These are phyloP conservation scores for Volucella bombylans DNA, from an alignment of 2,888 invertebrate species.

Conservation along the genomic window DNA sequence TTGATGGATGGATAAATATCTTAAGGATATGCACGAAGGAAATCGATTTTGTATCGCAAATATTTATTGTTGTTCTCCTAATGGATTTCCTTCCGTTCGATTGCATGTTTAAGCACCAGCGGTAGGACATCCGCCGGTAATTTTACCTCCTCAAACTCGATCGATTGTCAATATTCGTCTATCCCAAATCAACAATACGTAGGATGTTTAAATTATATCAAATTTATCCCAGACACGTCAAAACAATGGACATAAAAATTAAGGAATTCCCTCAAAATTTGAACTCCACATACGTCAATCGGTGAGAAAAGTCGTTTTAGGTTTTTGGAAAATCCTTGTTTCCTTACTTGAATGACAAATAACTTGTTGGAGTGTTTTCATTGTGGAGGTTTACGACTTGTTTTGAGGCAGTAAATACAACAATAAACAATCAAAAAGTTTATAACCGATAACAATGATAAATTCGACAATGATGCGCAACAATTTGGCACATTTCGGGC, in stretches of 20 bases:
- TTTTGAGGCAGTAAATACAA: slow-evolving; percentile 38
- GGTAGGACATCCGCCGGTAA: slow-evolving; percentile 67
- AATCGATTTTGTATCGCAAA: slow-evolving; percentile 67
- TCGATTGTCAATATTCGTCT: slow-evolving; percentile 17
- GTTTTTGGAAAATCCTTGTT: neutral
- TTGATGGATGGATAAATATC: slow-evolving; percentile 66
- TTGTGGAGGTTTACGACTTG: slow-evolving; percentile 27
- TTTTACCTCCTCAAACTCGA: slow-evolving; percentile 25
- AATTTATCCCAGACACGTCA: neutral
- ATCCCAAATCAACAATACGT: neutral
- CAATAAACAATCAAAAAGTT: slow-evolving; percentile 59
- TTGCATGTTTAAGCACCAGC: slow-evolving; percentile 38
- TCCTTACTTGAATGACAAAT: slow-evolving; percentile 12
- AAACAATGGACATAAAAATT: neutral
- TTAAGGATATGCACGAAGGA: slow-evolving; percentile 66
- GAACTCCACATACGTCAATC: neutral
- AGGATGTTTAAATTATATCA: slow-evolving; percentile 10
- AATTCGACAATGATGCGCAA: slow-evolving; percentile 46
- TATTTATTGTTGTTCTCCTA: slow-evolving; percentile 68
- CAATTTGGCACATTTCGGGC: slow-evolving; percentile 22
- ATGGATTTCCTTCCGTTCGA: slow-evolving; percentile 66
- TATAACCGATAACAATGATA: slow-evolving; percentile 61
- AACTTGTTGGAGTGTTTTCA: slow-evolving; percentile 14
- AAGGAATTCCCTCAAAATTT: neutral
- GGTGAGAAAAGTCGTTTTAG: slow-evolving; percentile 9